Percentiles rank a stretch among this genome's conserved stretches.
phyloP scores from a whole-genome alignment of 1,140 invertebrate species.

The Bilobella aurantiaca region DNA sequence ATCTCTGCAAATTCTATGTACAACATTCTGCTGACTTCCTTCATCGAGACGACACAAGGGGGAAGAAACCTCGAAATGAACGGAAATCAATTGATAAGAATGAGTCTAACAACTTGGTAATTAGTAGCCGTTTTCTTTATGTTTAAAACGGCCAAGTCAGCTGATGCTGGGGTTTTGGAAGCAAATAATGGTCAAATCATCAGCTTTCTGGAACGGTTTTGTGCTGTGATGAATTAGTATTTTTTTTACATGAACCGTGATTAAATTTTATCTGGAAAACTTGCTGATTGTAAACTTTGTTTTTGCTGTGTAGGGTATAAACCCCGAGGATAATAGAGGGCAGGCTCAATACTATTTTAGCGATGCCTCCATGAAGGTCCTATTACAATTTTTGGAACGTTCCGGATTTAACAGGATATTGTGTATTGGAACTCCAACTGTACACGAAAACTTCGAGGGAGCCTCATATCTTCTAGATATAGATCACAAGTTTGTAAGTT shows the following conservation, averaged over 20 bases:
- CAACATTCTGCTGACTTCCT: too few species aligned
- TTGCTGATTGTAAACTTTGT: background rate
- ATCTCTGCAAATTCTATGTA: too few species aligned
- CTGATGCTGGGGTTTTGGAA: too few species aligned
- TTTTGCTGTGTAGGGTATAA: background rate
- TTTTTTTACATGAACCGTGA: too few species aligned
- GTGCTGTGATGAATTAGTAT: too few species aligned
- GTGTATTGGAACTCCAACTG: background rate
- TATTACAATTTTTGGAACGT: background rate
- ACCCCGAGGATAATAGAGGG: background rate
- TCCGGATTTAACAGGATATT: background rate
- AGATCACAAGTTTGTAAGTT: slow-evolving; percentile 8
- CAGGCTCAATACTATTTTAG: slow-evolving; percentile 4
- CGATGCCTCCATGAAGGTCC: background rate
- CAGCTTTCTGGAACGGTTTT: too few species aligned
- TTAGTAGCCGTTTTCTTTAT: too few species aligned
- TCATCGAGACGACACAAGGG: too few species aligned
- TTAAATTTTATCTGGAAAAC: background rate
- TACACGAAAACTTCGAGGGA: background rate
- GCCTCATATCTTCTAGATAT: slow-evolving; percentile 8
- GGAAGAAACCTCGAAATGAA: too few species aligned
- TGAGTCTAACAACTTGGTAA: too few species aligned
- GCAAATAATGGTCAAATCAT: too few species aligned
- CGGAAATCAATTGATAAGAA: too few species aligned
- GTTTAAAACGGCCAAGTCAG: background rate